These are phyloP conservation scores for Pangasianodon hypophthalmus DNA, from an alignment of 2,113 vertebrate genomes.

Conservation along the genomic window DNA sequence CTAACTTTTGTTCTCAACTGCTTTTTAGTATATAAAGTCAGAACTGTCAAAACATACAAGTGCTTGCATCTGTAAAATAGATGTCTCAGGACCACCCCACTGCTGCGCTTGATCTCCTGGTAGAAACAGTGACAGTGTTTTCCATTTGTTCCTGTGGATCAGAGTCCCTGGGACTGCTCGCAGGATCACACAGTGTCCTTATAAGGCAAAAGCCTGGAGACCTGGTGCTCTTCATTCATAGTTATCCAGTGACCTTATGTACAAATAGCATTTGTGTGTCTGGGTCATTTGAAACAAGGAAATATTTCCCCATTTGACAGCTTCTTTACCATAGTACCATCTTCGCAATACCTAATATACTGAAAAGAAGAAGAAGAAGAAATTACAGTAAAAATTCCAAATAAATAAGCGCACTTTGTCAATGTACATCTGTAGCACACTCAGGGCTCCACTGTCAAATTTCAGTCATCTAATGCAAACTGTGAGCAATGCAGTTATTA, in stretches of 20 bases:
- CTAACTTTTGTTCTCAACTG: neutral
- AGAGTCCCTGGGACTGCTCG: conserved; percentile 65
- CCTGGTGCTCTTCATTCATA: conserved; percentile 51
- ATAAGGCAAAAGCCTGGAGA: conserved; percentile 68
- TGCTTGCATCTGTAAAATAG: conserved; percentile 31
- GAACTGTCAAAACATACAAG: conserved; percentile 45
- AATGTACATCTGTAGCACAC: neutral
- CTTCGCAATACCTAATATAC: neutral
- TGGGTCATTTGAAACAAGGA: conserved; percentile 60
- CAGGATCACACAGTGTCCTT: conserved; percentile 68
- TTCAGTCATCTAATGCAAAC: neutral
- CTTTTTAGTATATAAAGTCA: conserved; percentile 19
- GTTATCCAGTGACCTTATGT: conserved; percentile 66
- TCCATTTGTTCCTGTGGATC: conserved; percentile 72
- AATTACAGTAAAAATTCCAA: neutral
- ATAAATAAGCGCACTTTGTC: neutral
- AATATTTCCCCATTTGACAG: conserved; percentile 58
- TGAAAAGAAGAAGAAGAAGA: neutral
- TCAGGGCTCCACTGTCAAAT: neutral
- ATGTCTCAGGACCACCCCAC: conserved; percentile 36
- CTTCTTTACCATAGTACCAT: neutral
- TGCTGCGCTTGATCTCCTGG: conserved; percentile 5
- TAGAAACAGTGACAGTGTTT: conserved; percentile 64
- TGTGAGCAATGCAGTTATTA: neutral
- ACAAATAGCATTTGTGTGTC: conserved; percentile 58